Conservation (phyloP, 2,797 vertebrate genomes). For the Prunella strophiata region DNA sequence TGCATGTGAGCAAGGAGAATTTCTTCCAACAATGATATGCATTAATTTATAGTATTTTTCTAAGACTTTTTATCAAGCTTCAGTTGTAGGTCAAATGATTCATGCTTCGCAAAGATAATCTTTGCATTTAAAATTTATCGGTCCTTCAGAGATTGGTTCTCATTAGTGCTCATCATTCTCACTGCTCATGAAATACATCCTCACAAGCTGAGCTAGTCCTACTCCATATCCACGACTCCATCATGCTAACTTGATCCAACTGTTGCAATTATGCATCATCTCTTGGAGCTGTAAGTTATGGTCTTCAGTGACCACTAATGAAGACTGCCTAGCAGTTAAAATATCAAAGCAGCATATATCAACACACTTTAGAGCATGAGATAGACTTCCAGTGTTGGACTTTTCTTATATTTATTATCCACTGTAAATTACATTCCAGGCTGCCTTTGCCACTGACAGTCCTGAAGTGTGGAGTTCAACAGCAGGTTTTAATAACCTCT, state of each 20-base stretch:
- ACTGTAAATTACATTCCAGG: conserved; percentile 60
- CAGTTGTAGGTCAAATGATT: conserved; percentile 56
- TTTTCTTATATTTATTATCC: conserved; percentile 49
- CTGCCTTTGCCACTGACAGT: conserved; percentile 16
- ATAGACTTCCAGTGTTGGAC: conserved; percentile 47
- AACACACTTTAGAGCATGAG: conserved; percentile 52
- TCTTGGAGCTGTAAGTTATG: background rate
- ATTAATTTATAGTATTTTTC: conserved; percentile 34
- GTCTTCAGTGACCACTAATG: conserved; percentile 52
- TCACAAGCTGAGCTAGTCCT: conserved; percentile 9
- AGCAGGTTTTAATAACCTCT: conserved; percentile 65
- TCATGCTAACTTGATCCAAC: background rate
- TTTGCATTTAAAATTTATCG: conserved; percentile 42
- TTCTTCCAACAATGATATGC: background rate
- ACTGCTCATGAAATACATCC: conserved; percentile 49
- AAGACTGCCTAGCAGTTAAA: conserved; percentile 68
- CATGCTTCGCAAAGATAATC: conserved; percentile 48
- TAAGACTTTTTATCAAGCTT: conserved; percentile 35
- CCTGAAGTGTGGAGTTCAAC: conserved; percentile 6
- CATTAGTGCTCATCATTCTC: conserved; percentile 55
- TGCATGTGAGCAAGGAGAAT: background rate
- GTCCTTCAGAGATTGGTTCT: conserved; percentile 28
- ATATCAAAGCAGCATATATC: conserved; percentile 75
- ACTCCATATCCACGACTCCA: background rate
- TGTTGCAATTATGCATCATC: conserved; percentile 60